Conservation (phyloP, 2,113 vertebrate species). For the Chiloscyllium plagiosum region DNA sequence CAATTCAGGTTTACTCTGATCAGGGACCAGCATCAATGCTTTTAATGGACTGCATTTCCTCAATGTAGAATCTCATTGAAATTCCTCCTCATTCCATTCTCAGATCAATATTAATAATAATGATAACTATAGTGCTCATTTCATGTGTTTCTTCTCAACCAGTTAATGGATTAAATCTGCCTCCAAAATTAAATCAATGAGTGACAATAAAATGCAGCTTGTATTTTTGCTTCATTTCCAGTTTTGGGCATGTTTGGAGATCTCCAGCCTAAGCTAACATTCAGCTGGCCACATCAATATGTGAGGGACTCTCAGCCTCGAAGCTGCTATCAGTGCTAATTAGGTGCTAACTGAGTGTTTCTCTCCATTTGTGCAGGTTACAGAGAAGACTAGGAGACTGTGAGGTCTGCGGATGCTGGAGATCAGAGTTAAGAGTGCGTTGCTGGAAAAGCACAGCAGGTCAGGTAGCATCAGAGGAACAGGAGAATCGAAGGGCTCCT, state of each 20-base stretch:
- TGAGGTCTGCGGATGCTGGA: no score
- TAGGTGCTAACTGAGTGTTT: neutral
- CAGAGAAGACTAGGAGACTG: neutral
- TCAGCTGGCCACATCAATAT: neutral
- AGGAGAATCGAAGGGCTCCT: no score
- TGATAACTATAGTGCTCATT: neutral
- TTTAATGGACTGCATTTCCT: neutral
- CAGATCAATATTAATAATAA: slow-evolving; percentile 1
- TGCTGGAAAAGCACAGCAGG: no score
- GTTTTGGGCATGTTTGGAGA: neutral
- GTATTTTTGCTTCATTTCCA: neutral
- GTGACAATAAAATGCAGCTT: neutral
- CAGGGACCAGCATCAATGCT: neutral
- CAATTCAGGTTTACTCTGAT: neutral
- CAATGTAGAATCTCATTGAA: neutral
- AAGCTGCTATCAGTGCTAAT: neutral
- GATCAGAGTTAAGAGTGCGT: no score
- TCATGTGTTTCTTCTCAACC: neutral
- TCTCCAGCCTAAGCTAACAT: neutral
- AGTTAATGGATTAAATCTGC: neutral
- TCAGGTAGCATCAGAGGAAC: no score
- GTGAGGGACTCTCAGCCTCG: neutral
- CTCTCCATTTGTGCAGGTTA: neutral
- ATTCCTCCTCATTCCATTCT: neutral
- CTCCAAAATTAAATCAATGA: slow-evolving; percentile 9